These are phyloP conservation scores for Leptopilina drosophilae DNA, from an alignment of 2,888 invertebrate genomes.

Conservation along the genomic window DNA sequence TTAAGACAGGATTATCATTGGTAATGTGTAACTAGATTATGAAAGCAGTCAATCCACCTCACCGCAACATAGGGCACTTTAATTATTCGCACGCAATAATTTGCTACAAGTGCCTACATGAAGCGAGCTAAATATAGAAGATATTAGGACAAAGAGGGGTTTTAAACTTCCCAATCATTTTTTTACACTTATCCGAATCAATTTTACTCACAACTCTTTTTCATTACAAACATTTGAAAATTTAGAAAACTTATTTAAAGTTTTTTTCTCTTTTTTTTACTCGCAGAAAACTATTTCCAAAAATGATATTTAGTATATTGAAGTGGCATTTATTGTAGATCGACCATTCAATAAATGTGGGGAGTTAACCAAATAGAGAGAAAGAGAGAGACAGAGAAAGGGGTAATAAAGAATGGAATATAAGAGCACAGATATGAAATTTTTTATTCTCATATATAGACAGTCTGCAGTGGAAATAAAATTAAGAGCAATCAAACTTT, in stretches of 20 bases:
- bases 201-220: too few species aligned
- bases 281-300: too few species aligned
- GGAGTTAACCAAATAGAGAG: neutral
- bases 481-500: neutral
- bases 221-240: too few species aligned
- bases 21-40: conserved; percentile 10
- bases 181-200: too few species aligned
- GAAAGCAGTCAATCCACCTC: conserved; percentile 14
- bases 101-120: neutral
- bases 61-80: conserved; percentile 23
- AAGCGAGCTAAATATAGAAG: neutral
- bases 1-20: conserved; percentile 25
- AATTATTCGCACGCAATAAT: conserved; percentile 38
- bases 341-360: neutral
- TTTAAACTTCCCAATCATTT: neutral
- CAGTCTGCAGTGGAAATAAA: conserved; percentile 5
- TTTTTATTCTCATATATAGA: conserved; percentile 28
- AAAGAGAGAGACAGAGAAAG: too few species aligned
- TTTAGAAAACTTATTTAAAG: too few species aligned
- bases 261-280: too few species aligned
- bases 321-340: neutral
- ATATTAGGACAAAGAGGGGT: neutral
- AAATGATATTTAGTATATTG: too few species aligned
- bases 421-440: neutral
- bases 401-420: neutral